A percentile compares a stretch with the other conserved stretches of the same genome.
phyloP scores from a whole-genome alignment of 2,797 vertebrate species.

The Cuniculus paca region DNA sequence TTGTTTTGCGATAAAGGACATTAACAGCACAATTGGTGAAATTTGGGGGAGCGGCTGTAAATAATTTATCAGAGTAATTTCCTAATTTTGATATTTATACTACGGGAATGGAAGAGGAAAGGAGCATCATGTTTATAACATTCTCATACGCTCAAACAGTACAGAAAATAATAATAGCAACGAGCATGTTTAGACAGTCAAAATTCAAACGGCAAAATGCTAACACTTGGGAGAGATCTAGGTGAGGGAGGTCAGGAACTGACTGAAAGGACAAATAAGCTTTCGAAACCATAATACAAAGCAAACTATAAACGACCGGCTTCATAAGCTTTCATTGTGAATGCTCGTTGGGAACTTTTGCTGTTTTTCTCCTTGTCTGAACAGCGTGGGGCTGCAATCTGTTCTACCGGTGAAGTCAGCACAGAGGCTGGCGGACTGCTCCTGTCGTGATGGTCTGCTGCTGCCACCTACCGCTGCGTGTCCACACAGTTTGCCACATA shows the following conservation, averaged over 20 bases:
- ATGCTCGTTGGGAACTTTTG: neutral
- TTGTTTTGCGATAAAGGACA: neutral
- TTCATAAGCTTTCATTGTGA: neutral
- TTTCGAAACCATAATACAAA: constrained; percentile 18
- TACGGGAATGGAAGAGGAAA: neutral
- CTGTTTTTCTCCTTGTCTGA: neutral
- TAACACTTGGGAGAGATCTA: neutral
- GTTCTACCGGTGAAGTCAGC: neutral
- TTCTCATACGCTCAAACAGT: neutral
- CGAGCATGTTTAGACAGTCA: neutral
- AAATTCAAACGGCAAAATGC: constrained; percentile 13
- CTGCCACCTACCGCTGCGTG: constrained; percentile 56
- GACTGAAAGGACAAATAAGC: constrained; percentile 1
- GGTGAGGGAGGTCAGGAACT: neutral
- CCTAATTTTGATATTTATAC: neutral
- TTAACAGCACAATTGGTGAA: neutral
- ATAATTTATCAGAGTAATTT: neutral
- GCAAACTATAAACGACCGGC: neutral
- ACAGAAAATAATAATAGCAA: neutral
- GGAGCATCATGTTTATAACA: neutral
- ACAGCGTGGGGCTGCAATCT: too few species aligned
- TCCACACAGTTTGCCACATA: neutral
- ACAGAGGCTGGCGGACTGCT: rapidly evolving
- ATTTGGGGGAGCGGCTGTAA: neutral
- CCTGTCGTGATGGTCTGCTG: neutral